Conservation (phyloP, 2,888 invertebrate species). For the Nycteola revayana region DNA sequence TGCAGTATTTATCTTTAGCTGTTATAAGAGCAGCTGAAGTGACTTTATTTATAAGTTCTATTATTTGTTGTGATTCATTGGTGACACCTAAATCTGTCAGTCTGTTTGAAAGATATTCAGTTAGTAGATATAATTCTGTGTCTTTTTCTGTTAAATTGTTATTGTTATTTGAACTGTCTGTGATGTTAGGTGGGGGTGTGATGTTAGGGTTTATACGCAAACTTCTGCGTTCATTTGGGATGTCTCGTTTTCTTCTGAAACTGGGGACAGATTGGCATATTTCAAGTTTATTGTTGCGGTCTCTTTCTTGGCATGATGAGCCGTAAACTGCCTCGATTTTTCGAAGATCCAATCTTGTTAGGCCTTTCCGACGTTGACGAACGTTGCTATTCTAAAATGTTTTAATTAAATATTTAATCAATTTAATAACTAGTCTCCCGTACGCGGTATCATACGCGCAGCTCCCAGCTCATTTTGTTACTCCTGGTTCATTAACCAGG, state of each 20-base stretch:
- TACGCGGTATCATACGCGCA: no score
- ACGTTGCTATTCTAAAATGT: constrained; percentile 42
- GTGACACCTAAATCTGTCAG: constrained; percentile 46
- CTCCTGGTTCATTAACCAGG: no score
- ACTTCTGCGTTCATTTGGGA: constrained; percentile 22
- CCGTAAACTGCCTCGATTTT: constrained; percentile 64
- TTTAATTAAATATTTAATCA: no score
- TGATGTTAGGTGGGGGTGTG: constrained; percentile 47
- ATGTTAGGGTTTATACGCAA: constrained; percentile 62
- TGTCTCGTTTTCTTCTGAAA: constrained; percentile 36
- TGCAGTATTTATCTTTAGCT: constrained; percentile 51
- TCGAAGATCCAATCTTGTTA: constrained; percentile 48
- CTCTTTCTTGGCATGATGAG: constrained; percentile 52
- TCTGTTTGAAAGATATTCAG: constrained; percentile 4
- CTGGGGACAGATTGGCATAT: constrained; percentile 61
- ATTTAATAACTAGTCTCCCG: no score
- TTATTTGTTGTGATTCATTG: constrained; percentile 42
- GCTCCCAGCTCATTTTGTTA: no score
- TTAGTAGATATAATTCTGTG: neutral
- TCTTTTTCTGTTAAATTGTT: neutral
- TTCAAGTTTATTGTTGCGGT: constrained; percentile 59
- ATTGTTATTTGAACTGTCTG: neutral
- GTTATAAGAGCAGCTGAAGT: constrained; percentile 44
- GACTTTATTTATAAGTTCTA: constrained; percentile 47
- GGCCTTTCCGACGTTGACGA: constrained; percentile 42